phyloP scores from a whole-genome alignment of 2,888 invertebrate species.

The Aphrophora alni region DNA sequence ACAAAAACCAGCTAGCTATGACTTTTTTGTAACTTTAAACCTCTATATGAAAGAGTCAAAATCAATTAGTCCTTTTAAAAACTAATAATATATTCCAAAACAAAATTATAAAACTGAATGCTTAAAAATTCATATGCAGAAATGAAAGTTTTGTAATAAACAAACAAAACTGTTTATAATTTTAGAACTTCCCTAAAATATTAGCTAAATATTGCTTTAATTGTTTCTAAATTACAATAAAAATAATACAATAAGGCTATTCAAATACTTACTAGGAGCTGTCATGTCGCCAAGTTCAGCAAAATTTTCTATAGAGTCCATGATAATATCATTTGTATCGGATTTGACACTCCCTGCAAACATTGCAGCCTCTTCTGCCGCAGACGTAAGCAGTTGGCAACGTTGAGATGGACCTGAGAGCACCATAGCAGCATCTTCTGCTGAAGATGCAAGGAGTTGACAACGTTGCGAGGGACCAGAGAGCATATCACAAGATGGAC shows the following conservation, averaged over 20 bases:
- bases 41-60: no score
- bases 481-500: conserved; percentile 38
- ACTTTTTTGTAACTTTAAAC: no score
- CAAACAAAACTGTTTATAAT: no score
- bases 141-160: no score
- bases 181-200: no score
- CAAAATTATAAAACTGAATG: no score
- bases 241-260: background rate
- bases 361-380: conserved; percentile 8
- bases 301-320: conserved; percentile 61
- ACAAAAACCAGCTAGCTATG: no score
- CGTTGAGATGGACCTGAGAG: conserved; percentile 37
- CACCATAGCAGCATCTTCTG: conserved; percentile 42
- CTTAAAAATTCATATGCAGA: no score
- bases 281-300: conserved; percentile 48
- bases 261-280: background rate
- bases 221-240: no score
- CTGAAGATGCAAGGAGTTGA: conserved; percentile 39
- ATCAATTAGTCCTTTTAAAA: no score
- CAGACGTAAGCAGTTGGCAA: conserved; percentile 26
- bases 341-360: conserved; percentile 4
- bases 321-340: conserved; percentile 44
- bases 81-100: no score
- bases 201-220: no score
- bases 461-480: conserved; percentile 34